Conservation (phyloP, 2,113 vertebrate species). For the Halichoeres trimaculatus region DNA sequence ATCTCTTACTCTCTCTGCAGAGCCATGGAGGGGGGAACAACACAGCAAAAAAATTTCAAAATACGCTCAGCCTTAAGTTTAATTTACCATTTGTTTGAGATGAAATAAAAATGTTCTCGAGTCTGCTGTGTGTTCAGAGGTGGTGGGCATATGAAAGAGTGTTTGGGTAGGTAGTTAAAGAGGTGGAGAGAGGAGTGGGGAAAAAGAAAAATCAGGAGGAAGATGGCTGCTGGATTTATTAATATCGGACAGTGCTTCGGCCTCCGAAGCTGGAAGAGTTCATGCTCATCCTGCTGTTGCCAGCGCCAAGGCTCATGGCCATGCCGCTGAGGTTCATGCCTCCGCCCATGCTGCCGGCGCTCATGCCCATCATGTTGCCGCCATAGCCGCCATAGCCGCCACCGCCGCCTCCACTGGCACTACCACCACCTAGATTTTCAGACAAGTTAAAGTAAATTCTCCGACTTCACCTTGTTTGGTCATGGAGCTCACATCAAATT, state of each 20-base stretch:
- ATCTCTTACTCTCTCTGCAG: slow-evolving; percentile 36
- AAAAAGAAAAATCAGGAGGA: slow-evolving; percentile 9
- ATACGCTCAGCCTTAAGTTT: slow-evolving; percentile 1
- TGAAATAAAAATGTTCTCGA: slow-evolving; percentile 12
- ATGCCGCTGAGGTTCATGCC: not conserved
- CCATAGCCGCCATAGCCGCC: not conserved
- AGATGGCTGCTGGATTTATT: slow-evolving; percentile 17
- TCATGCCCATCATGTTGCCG: not conserved
- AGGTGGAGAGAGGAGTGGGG: slow-evolving; percentile 18
- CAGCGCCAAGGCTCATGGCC: too few relatives aligned
- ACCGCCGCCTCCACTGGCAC: not conserved
- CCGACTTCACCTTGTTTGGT: too few relatives aligned
- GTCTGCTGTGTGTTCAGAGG: slow-evolving; percentile 8
- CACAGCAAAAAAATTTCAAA: not conserved
- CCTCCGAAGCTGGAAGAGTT: too few relatives aligned
- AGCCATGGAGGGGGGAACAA: not conserved
- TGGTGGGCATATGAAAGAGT: not conserved
- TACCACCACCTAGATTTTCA: slow-evolving; percentile 13
- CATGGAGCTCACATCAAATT: too few relatives aligned
- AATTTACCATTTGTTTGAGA: slow-evolving; percentile 1
- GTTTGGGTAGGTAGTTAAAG: not conserved
- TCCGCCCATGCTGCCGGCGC: not conserved
- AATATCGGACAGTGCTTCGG: not conserved
- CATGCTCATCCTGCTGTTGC: too few relatives aligned
- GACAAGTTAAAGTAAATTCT: not conserved